Conservation (phyloP, 2,797 vertebrate genomes). For the Sebastolobus alascanus region DNA sequence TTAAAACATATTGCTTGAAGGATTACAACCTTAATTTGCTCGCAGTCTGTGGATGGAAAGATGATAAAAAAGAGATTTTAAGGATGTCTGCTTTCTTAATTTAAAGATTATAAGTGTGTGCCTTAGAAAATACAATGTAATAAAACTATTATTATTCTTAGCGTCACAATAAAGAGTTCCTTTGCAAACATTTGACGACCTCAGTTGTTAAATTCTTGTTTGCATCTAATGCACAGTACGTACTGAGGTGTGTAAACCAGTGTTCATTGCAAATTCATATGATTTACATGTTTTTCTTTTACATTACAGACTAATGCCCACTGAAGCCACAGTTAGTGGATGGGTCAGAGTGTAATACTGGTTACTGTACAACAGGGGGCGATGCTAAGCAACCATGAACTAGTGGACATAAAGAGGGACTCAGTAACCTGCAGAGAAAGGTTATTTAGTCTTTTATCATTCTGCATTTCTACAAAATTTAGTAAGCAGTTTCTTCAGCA, state of each 20-base stretch:
- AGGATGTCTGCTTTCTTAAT: neutral
- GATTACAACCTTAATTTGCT: conserved; percentile 8
- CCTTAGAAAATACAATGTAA: neutral
- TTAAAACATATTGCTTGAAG: conserved; percentile 11
- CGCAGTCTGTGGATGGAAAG: neutral
- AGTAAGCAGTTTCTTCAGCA: neutral
- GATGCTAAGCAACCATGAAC: conserved; percentile 21
- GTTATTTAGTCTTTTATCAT: conserved; percentile 5
- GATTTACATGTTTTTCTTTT: neutral
- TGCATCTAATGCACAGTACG: neutral
- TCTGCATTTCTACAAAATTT: neutral
- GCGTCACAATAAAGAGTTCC: neutral
- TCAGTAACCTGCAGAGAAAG: conserved; percentile 3
- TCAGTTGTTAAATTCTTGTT: neutral
- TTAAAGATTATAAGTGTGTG: neutral
- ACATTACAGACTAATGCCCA: neutral
- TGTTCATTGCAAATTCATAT: neutral
- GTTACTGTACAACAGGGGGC: conserved; percentile 56
- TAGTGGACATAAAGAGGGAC: neutral
- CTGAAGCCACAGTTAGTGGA: neutral
- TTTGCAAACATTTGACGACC: neutral
- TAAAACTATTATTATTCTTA: neutral
- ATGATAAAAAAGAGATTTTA: neutral
- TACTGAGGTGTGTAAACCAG: neutral
- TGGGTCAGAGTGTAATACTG: conserved; percentile 33